These are phyloP conservation scores for Chouioia cunea DNA, from an alignment of 2,888 invertebrate genomes.

Conservation along the genomic window DNA sequence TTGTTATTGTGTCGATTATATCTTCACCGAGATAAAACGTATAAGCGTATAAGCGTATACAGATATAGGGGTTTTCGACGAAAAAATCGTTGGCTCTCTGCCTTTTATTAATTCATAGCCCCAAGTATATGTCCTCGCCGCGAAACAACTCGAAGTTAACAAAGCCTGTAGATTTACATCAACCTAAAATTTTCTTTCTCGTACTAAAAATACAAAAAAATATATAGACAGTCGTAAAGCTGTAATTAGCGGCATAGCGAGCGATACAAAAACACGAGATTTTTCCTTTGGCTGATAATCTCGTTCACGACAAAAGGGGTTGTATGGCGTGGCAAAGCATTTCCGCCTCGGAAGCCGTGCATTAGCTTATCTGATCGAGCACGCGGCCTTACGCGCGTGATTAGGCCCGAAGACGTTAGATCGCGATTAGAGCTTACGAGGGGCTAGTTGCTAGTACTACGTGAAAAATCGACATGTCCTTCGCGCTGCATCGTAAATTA, in stretches of 20 bases:
- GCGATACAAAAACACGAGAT: conserved; percentile 32
- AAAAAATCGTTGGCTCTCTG: neutral
- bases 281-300: conserved; percentile 50
- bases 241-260: conserved; percentile 8
- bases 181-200: conserved; percentile 14
- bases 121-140: neutral
- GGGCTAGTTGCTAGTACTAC: conserved; percentile 41
- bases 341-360: conserved; percentile 68
- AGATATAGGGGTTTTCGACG: neutral
- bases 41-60: too few species aligned
- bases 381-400: conserved; percentile 61
- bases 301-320: too few species aligned
- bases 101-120: conserved; percentile 18
- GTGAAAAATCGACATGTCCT: conserved; percentile 45
- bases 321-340: conserved; percentile 62
- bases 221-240: too few species aligned
- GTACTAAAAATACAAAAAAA: conserved; percentile 3
- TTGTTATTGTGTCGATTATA: too few species aligned
- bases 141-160: conserved; percentile 18
- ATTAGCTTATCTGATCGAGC: conserved; percentile 69
- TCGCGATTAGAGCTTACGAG: conserved; percentile 37
- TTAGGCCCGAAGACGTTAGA: conserved; percentile 51
- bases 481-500: conserved; percentile 42
- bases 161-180: conserved; percentile 18
- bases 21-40: too few species aligned